Percentiles rank a stretch among this genome's conserved stretches.
Evolutionary conservation across 2,888 invertebrate genomes (phyloP).

Genomic region (Agonopterix alstromeriana): DNA sequence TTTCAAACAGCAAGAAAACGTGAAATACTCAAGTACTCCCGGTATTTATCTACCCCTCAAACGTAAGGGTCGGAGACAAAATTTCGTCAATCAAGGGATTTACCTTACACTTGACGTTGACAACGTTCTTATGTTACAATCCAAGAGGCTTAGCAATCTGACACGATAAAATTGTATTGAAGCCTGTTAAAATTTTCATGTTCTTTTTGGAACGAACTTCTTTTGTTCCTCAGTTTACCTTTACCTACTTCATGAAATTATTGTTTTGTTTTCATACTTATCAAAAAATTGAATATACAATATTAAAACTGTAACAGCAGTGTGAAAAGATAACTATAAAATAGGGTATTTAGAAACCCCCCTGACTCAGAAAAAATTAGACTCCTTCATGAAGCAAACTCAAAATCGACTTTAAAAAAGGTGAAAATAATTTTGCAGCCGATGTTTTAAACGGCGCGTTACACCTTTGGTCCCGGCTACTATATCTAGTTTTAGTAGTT

Average conservation of each 20-base stretch:
- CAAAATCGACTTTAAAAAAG: no score
- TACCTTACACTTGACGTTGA: constrained; percentile 62
- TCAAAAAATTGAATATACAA: no score
- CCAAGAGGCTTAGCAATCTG: constrained; percentile 54
- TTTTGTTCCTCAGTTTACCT: not conserved
- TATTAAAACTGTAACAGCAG: no score
- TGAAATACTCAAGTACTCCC: constrained; percentile 21
- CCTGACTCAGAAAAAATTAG: no score
- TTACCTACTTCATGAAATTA: not conserved
- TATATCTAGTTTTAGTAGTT: no score
- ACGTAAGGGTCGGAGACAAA: constrained; percentile 34
- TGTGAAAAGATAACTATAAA: no score
- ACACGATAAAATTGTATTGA: constrained; percentile 44
- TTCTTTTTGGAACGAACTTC: not conserved
- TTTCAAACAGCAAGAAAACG: constrained; percentile 44
- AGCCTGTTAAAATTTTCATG: constrained; percentile 29
- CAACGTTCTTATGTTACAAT: constrained; percentile 67
- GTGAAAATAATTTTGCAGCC: no score
- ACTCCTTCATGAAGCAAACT: no score
- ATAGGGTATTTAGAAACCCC: no score
- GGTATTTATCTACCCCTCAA: constrained; percentile 48
- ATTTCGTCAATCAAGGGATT: constrained; percentile 70
- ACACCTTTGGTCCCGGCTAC: no score
- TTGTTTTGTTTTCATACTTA: no score
- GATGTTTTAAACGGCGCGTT: no score